Conservation (phyloP, 2,113 vertebrate species). For the Scytalopus superciliaris region DNA sequence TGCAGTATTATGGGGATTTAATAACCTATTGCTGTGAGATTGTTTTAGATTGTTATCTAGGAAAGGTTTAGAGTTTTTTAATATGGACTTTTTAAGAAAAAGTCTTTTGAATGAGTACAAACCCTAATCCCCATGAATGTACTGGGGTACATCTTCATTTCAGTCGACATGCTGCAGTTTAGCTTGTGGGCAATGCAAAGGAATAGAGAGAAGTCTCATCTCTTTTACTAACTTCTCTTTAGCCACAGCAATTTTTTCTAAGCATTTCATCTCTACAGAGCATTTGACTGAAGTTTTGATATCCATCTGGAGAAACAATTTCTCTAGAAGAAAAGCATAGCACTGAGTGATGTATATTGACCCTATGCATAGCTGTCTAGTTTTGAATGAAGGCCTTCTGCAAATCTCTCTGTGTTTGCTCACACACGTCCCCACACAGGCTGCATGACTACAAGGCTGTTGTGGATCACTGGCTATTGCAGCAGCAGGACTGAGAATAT, state of each 20-base stretch:
- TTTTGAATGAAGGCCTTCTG: neutral
- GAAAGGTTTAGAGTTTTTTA: neutral
- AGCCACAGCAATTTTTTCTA: neutral
- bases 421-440: rapidly evolving
- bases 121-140: neutral
- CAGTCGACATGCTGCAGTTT: neutral
- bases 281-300: neutral
- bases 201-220: neutral
- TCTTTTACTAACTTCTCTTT: neutral
- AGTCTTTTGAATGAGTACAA: neutral
- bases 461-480: neutral
- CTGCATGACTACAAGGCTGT: neutral
- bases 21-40: neutral
- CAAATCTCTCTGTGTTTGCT: neutral
- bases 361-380: neutral
- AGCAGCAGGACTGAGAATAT: neutral
- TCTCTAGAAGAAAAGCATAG: neutral
- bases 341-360: neutral
- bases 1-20: neutral
- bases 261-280: neutral
- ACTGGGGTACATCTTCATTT: neutral
- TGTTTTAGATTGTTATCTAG: neutral
- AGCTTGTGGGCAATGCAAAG: neutral
- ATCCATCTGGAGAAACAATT: neutral
- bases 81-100: neutral